Conservation (phyloP, 2,888 invertebrate genomes). For the Tuta absoluta region DNA sequence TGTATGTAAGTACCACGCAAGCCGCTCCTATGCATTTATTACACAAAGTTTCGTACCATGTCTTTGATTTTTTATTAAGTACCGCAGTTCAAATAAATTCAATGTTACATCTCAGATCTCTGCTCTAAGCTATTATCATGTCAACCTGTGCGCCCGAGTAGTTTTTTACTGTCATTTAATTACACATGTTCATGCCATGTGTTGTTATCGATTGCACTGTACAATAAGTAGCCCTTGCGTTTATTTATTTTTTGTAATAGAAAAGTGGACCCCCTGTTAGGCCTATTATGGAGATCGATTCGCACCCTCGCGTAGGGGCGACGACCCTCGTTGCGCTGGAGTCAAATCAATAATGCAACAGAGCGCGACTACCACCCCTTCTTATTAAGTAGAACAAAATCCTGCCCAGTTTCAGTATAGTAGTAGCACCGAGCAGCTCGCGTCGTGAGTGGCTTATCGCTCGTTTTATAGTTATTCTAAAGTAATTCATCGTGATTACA, state of each 20-base stretch:
- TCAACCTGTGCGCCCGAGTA: conserved; percentile 36
- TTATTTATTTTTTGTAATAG: conserved; percentile 35
- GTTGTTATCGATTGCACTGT: conserved; percentile 53
- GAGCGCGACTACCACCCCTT: conserved; percentile 46
- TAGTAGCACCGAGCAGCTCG: background rate
- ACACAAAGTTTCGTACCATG: no score
- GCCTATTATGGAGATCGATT: conserved; percentile 42
- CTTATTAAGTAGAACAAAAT: conserved; percentile 37
- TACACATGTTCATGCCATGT: conserved; percentile 42
- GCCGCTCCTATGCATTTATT: no score
- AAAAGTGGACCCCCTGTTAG: conserved; percentile 40
- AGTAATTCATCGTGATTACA: conserved; percentile 70
- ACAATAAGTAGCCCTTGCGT: conserved; percentile 46
- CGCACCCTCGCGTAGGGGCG: conserved; percentile 57
- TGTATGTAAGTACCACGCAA: no score
- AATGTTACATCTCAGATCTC: no score
- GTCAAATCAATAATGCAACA: conserved; percentile 68
- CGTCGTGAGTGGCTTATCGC: conserved; percentile 60
- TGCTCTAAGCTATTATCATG: background rate
- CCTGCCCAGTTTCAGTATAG: conserved; percentile 26
- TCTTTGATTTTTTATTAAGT: no score
- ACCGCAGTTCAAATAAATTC: no score
- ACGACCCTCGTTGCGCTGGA: conserved; percentile 66
- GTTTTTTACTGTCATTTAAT: conserved; percentile 27
- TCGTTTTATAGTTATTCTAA: conserved; percentile 72